phyloP scores from a whole-genome alignment of 2,113 vertebrate genomes.

The Oostethus manadensis region DNA sequence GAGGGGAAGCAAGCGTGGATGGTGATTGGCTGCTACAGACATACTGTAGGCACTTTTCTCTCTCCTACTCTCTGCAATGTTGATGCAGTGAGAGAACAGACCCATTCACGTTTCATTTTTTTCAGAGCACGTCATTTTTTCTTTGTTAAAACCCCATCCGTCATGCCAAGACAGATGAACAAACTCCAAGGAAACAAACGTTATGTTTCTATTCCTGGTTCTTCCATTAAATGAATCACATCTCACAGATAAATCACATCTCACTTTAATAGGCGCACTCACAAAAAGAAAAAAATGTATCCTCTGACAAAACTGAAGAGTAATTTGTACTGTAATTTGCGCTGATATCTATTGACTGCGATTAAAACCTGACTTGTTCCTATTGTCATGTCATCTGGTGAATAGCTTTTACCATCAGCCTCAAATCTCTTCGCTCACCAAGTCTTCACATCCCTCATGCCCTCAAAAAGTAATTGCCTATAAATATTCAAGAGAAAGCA shows the following conservation, averaged over 20 bases:
- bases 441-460: background rate
- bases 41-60: background rate
- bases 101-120: background rate
- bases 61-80: slow-evolving; percentile 12
- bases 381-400: background rate
- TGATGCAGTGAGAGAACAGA: slow-evolving; percentile 11
- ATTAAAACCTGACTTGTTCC: background rate
- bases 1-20: slow-evolving; percentile 5
- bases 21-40: slow-evolving; percentile 22
- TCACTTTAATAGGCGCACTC: background rate
- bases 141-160: slow-evolving; percentile 4
- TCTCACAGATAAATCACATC: background rate
- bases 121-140: slow-evolving; percentile 5
- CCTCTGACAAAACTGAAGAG: background rate
- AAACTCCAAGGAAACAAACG: slow-evolving; percentile 1
- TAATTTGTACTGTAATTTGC: background rate
- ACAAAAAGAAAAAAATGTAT: background rate
- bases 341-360: background rate
- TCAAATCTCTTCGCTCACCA: background rate
- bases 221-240: background rate
- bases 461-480: slow-evolving; percentile 24
- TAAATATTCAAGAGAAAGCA: slow-evolving; percentile 38
- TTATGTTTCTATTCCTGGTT: slow-evolving; percentile 5
- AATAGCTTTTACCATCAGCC: background rate
- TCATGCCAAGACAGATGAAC: slow-evolving; percentile 6